Conservation (phyloP, 2,113 vertebrate species). For the Sinosuthora webbiana region DNA sequence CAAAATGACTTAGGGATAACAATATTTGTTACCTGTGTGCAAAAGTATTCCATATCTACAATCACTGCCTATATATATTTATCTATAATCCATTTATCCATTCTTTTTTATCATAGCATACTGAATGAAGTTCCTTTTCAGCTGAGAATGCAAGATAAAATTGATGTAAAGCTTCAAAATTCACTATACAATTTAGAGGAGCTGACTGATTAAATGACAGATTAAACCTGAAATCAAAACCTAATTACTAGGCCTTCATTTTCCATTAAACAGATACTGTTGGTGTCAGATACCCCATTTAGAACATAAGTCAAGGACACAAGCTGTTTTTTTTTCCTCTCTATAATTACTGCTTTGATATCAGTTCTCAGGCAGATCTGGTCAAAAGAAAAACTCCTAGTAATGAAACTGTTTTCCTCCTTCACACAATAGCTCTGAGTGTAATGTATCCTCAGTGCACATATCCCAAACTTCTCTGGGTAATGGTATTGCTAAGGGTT, state of each 20-base stretch:
- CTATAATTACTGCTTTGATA: not conserved
- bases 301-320: not conserved
- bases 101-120: not conserved
- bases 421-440: not conserved
- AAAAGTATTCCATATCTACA: not conserved
- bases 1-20: not conserved
- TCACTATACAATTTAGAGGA: not conserved
- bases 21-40: not conserved
- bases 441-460: not conserved
- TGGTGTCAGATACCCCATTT: not conserved
- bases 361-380: not conserved
- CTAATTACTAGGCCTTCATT: not conserved
- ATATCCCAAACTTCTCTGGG: not conserved
- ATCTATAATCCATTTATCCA: not conserved
- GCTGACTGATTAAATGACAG: not conserved
- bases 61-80: not conserved
- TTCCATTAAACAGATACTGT: not conserved
- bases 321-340: not conserved
- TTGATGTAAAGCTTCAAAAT: not conserved
- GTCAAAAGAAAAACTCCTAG: not conserved
- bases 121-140: slow-evolving; percentile 6
- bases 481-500: not conserved
- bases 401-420: not conserved
- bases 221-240: slow-evolving; percentile 1
- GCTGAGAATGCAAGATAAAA: not conserved